Evolutionary conservation across 1,140 invertebrate species (phyloP).

Genomic region (Hypsibius dujardini): DNA sequence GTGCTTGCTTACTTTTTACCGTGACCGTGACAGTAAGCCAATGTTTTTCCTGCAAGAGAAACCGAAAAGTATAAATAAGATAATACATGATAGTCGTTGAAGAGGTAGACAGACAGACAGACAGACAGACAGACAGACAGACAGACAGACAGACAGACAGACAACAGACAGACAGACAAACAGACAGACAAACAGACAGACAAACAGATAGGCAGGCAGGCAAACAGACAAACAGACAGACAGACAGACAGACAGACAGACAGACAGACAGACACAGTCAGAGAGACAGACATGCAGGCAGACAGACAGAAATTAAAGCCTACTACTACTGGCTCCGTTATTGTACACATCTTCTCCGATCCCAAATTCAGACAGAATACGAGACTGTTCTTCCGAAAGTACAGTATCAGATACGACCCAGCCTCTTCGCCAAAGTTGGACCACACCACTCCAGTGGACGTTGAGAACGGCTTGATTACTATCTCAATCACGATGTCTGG

Average conservation of each 20-base stretch:
- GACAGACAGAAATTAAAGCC: not conserved
- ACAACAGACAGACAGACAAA: too few relatives aligned
- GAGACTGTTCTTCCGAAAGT: not conserved
- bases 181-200: too few relatives aligned
- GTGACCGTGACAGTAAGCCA: not conserved
- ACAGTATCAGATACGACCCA: conserved; percentile 1
- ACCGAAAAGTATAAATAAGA: not conserved
- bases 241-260: too few relatives aligned
- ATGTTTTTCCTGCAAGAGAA: not conserved
- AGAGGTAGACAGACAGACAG: too few relatives aligned
- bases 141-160: too few relatives aligned
- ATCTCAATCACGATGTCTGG: not conserved
- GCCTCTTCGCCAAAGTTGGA: not conserved
- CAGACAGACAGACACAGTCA: too few relatives aligned
- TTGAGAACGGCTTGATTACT: not conserved
- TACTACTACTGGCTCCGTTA: not conserved
- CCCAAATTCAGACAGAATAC: not conserved
- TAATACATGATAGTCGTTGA: too few relatives aligned
- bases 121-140: too few relatives aligned
- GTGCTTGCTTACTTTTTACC: not conserved
- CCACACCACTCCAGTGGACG: not conserved
- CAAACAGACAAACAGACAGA: too few relatives aligned
- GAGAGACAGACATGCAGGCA: not conserved
- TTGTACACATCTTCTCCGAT: not conserved
- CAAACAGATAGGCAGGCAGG: too few relatives aligned